Base-by-base conservation (phyloP, 2,888 invertebrate species). In the Dexiosoma caninum region DNA sequence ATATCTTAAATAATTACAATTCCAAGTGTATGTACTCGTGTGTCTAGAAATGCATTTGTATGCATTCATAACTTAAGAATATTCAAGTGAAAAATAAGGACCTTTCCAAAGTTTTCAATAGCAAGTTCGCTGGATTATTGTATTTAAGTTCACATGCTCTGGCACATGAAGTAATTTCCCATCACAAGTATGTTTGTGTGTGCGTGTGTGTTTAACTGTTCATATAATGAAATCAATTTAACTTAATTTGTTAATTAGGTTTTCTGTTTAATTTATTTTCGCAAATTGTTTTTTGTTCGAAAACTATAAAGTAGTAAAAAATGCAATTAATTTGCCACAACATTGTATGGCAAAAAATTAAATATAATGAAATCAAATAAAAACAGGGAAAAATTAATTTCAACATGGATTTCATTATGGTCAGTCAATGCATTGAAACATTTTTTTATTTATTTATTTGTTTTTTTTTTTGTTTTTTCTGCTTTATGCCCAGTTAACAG, bases 301-400 rank as follows among this genome's bases (percentile, higher is more conserved):
- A 64, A 62, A 44, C 69, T 64, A 76, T 62, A 64, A 67, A 69
- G 59, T 80, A 66, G 75, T 75, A 77, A 81, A 74, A 81, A 81
- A 77, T 72, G 71, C 81, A 81, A 77, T 81, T 81, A 81, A 77
- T 81, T 77, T 81, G 51, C 72, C 62, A 72, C 72, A 55, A 78
- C 53, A 69, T 14, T 57, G 53, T 67, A 30, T 23, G 42, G n/a
- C 44, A 53, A 66, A 70, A 75, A 72, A 23, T n/a, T 44, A 27
- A 42, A 16, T 44, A 4, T 37, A 49, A 27, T 35, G 16, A 12
- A 23, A 35, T 35, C 2, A 64, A 35, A 53, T 27, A 37, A 57
- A 74, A 46, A 57, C 16, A 59, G 12, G 40, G 19, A 46, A 59
- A 80, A 72, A 76, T 77, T 72, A 69, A 81, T 67, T 80, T 80